phyloP scores from a whole-genome alignment of 2,113 vertebrate species.

The Campylomormyrus tamandua region DNA sequence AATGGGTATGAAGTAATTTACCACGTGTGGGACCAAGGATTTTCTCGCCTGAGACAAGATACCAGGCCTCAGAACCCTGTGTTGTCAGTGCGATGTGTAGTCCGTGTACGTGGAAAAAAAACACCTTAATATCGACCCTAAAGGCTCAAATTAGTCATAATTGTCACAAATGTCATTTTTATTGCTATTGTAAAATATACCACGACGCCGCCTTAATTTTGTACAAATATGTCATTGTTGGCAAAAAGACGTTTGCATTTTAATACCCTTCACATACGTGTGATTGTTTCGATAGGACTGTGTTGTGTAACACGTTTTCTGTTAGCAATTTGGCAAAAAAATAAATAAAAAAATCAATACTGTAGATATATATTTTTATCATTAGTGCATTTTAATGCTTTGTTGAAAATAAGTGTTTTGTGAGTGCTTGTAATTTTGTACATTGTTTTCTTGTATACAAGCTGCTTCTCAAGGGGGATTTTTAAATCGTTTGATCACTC shows the following conservation, averaged over 20 bases:
- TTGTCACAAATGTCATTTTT: neutral
- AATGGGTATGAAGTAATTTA: neutral
- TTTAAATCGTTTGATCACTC: neutral
- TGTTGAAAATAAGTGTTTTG: neutral
- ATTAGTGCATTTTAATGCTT: neutral
- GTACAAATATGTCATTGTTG: neutral
- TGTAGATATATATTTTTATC: neutral
- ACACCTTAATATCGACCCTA: neutral
- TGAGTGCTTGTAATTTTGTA: neutral
- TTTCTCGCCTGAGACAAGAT: neutral
- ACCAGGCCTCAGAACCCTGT: neutral
- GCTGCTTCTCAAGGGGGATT: neutral
- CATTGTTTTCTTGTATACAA: neutral
- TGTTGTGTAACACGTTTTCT: neutral
- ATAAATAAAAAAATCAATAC: neutral
- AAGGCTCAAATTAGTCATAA: neutral
- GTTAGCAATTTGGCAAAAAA: neutral
- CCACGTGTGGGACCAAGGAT: neutral
- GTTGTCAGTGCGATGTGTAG: neutral
- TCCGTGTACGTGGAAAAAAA: neutral
- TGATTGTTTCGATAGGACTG: neutral
- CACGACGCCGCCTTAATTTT: neutral
- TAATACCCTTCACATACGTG: neutral
- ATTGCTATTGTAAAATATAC: neutral
- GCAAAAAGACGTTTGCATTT: neutral